Evolutionary conservation across 2,797 vertebrate species (phyloP).

Genomic region (Gymnocypris eckloni): DNA sequence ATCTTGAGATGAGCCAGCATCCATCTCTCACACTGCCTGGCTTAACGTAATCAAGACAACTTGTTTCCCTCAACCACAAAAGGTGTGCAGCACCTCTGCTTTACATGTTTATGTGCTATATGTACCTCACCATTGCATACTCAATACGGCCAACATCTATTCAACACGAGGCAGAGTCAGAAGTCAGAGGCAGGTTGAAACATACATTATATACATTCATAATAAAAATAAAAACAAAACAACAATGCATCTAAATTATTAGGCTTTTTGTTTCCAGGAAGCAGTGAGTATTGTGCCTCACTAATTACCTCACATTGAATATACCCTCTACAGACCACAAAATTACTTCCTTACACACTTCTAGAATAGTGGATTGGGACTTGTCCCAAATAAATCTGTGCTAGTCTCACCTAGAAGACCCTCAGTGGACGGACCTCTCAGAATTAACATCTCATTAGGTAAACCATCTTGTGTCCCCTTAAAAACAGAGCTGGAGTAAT

Average conservation of each 20-base stretch:
- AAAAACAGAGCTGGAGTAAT: neutral
- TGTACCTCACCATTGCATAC: neutral
- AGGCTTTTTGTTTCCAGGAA: neutral
- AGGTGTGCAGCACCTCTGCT: neutral
- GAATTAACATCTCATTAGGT: slow-evolving; percentile 7
- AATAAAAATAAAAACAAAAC: neutral
- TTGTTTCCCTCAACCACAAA: neutral
- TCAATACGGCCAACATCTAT: neutral
- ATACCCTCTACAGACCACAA: slow-evolving; percentile 17
- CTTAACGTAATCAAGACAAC: slow-evolving; percentile 21
- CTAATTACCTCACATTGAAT: slow-evolving; percentile 12
- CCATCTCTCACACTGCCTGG: neutral
- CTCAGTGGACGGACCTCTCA: neutral
- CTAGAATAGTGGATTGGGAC: neutral
- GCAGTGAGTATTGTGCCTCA: neutral
- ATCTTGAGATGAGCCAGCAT: slow-evolving; percentile 23
- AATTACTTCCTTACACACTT: neutral
- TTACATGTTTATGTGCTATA: neutral
- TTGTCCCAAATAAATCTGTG: slow-evolving; percentile 22
- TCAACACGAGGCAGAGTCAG: neutral
- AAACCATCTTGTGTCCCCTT: neutral
- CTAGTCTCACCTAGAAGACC: neutral
- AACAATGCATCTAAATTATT: neutral
- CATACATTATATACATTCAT: too few relatives aligned
- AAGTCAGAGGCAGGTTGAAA: too few relatives aligned